phyloP scores from a whole-genome alignment of 2,113 vertebrate genomes.

The Silurus glanis region DNA sequence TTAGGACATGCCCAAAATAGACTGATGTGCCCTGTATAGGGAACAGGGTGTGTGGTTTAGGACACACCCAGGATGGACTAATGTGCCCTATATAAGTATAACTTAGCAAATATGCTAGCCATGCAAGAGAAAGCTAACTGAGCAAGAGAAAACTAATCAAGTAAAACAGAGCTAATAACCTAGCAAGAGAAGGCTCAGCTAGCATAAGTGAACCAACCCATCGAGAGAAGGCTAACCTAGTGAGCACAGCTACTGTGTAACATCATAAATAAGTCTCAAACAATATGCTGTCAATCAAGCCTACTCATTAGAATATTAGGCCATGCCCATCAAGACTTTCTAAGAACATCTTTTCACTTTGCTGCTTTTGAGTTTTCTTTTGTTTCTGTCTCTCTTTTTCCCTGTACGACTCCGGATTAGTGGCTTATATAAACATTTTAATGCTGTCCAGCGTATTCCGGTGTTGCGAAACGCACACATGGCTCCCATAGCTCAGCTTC shows the following conservation, averaged over 20 bases:
- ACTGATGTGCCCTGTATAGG: too few species aligned
- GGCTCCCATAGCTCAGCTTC: neutral
- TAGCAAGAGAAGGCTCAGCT: too few species aligned
- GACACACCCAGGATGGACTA: too few species aligned
- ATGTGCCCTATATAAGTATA: too few species aligned
- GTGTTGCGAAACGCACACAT: neutral
- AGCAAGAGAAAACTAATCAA: neutral
- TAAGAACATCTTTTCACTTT: too few species aligned
- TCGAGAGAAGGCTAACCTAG: too few species aligned
- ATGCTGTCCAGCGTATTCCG: neutral
- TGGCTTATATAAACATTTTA: neutral
- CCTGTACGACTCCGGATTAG: neutral
- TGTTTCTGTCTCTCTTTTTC: neutral
- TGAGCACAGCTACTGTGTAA: neutral
- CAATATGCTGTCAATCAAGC: neutral
- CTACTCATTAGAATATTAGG: neutral
- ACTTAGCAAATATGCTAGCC: too few species aligned
- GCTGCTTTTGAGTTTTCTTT: neutral
- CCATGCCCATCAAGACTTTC: neutral
- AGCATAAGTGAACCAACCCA: too few species aligned
- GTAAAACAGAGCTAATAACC: neutral
- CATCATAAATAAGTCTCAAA: neutral
- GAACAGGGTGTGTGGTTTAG: too few species aligned
- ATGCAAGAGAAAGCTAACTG: neutral
- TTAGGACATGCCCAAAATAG: too few species aligned